phyloP scores from a whole-genome alignment of 2,797 vertebrate genomes.

The Ctenopoma kingsleyae region DNA sequence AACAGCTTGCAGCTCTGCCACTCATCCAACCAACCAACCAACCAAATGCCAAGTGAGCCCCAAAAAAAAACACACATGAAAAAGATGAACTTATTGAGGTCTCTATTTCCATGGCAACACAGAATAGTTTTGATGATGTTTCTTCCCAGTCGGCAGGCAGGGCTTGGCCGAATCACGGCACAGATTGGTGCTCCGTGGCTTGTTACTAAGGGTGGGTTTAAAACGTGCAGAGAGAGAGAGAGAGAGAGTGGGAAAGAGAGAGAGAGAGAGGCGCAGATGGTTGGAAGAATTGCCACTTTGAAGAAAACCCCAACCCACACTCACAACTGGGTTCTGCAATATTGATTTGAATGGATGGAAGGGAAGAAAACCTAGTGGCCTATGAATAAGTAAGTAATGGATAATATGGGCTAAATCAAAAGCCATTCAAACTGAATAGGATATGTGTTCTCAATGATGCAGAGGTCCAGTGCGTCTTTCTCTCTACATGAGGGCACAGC shows the following conservation, averaged over 20 bases:
- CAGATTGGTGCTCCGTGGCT: constrained; percentile 86
- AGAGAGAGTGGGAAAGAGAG: constrained; percentile 33
- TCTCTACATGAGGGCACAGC: constrained; percentile 73
- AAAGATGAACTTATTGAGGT: constrained; percentile 87
- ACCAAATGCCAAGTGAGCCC: constrained; percentile 75
- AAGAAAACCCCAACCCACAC: constrained; percentile 86
- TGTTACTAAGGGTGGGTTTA: constrained; percentile 87
- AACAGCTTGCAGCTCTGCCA: constrained; percentile 74
- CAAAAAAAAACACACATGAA: constrained; percentile 71
- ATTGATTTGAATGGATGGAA: constrained; percentile 86
- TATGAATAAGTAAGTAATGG: constrained; percentile 87
- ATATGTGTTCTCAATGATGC: constrained; percentile 81
- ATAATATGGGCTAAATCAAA: constrained; percentile 84
- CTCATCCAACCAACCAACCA: constrained; percentile 62
- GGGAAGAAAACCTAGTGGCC: constrained; percentile 83
- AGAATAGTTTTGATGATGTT: constrained; percentile 88
- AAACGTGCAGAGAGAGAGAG: constrained; percentile 69
- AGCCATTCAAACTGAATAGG: constrained; percentile 84
- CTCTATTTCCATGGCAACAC: constrained; percentile 88
- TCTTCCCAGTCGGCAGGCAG: constrained; percentile 86
- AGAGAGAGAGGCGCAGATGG: constrained; percentile 84
- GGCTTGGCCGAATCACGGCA: constrained; percentile 86
- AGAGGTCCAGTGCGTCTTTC: constrained; percentile 74
- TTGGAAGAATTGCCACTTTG: constrained; percentile 86
- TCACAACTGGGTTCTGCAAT: constrained; percentile 85